Conservation (phyloP, 2,797 vertebrate species). For the Schizopygopsis malacanthus region DNA sequence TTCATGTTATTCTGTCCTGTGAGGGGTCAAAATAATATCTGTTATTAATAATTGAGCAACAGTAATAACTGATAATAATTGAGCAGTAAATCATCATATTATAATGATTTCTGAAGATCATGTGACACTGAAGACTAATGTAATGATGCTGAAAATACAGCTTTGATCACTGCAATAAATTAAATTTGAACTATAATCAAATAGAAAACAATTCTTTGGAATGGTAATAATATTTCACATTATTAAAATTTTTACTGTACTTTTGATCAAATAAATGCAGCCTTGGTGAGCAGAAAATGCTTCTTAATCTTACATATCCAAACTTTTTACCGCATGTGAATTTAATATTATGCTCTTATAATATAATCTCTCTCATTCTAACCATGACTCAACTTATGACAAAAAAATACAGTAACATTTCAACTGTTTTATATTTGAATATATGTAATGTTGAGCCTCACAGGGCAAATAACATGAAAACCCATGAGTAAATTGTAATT, state of each 20-base stretch:
- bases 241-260: neutral
- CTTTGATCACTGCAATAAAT: neutral
- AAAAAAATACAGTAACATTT: neutral
- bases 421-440: neutral
- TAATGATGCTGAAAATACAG: neutral
- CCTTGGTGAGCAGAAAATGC: neutral
- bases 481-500: neutral
- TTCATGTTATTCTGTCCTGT: too few species aligned
- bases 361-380: neutral
- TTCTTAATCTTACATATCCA: too few species aligned
- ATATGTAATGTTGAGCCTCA: neutral
- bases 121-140: neutral
- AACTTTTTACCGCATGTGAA: neutral
- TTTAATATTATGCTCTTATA: neutral
- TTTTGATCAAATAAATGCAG: neutral
- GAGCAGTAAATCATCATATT: too few species aligned
- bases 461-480: too few species aligned
- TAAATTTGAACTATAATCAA: neutral
- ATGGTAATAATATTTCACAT: neutral
- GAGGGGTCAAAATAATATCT: neutral
- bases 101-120: too few species aligned
- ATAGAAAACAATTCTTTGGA: neutral
- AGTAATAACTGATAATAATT: neutral
- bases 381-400: neutral
- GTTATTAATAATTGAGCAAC: neutral